Percentiles rank a stretch among this genome's conserved stretches.
These are phyloP conservation scores for Taxidea taxus DNA, from an alignment of 2,113 vertebrate genomes.

Conservation along the genomic window DNA sequence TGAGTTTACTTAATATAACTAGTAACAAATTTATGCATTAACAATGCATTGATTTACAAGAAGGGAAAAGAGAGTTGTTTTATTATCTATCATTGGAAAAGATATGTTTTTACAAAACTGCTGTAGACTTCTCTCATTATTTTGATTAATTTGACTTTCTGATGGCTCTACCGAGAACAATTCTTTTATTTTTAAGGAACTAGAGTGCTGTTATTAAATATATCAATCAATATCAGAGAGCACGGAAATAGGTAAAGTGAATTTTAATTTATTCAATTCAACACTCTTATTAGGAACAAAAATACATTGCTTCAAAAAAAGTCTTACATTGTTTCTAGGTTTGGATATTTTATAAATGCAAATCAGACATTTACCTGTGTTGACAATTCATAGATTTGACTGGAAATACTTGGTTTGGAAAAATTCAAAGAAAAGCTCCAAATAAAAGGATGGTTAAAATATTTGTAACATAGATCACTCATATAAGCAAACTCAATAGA, in stretches of 20 bases:
- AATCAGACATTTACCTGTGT: neutral
- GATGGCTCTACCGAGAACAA: neutral
- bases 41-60: constrained; percentile 70
- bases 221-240: neutral
- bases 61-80: constrained; percentile 65
- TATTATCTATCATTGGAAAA: constrained; percentile 71
- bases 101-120: constrained; percentile 73
- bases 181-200: neutral
- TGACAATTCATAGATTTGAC: neutral
- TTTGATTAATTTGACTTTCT: constrained; percentile 63
- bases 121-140: constrained; percentile 69
- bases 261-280: constrained; percentile 24
- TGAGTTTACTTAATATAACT: constrained; percentile 73
- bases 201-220: neutral
- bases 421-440: neutral
- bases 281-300: neutral
- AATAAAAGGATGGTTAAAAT: neutral
- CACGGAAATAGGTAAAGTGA: neutral
- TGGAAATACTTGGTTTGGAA: neutral
- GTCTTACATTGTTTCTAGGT: neutral
- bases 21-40: constrained; percentile 74
- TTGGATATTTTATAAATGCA: neutral
- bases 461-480: neutral
- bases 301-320: neutral
- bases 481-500: neutral